Base-by-base conservation (phyloP, 1,140 invertebrate species). In the Megathymus violae region DNA sequence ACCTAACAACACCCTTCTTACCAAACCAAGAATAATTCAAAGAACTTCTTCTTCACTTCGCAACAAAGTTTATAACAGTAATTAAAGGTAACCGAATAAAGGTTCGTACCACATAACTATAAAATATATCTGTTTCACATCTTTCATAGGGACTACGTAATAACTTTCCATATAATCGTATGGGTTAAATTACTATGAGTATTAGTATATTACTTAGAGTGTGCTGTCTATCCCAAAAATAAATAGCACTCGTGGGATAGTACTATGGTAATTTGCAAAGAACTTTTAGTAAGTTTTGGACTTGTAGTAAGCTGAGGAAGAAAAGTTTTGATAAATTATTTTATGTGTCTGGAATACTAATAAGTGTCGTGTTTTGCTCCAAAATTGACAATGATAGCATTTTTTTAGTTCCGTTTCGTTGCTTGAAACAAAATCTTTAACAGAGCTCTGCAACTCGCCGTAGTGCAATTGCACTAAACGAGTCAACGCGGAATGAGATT, bases 401-500 rank as follows among this genome's bases (percentile, higher is more conserved):
- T 11, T 11, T 11, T 36, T 36, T 11, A 36, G 0, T 11, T 36
- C 34, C 34, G 10, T 36, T 11, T n/a, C 34, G 34, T 36, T 36
- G 11, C 1, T 11, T 7, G 10, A 36, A 36, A 36, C 11, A 36
- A 36, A 36, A 36, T 36, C 34, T 11, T 36, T n/a, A n/a, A 36
- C 7, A 11, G 4, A 36, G n/a, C n/a, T 10, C n/a, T 11, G 34
- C 34, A 36, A 36, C 11, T 36, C 34, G n/a, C 11, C 16, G 19
- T n/a, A 27, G 38, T 65, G 64, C 67, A 67, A 68, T 70, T 68
- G 70, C 64, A 69, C 63, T 72, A 67, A 73, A 66, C 70, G 62
- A 74, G 71, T 70, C 69, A 64, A 72, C 70, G 62, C 65, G 65
- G 59, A 74, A 76, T 69, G 67, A 72, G 71, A 74, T 74, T 74